Evolutionary conservation across 2,113 vertebrate species (phyloP).

Genomic region (Sander vitreus): DNA sequence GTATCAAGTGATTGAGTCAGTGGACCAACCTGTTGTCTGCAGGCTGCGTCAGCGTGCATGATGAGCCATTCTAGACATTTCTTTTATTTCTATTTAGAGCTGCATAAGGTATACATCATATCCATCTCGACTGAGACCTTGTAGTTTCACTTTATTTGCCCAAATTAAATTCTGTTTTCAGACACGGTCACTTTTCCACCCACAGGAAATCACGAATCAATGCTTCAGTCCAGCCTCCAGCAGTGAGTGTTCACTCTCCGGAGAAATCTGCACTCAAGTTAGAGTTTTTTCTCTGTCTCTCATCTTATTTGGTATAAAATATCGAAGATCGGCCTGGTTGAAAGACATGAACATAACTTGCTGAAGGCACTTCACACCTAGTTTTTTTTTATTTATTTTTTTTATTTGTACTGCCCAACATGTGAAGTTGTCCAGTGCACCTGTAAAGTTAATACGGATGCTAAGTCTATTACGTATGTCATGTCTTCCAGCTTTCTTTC

Average conservation of each 20-base stretch:
- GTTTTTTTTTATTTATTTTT: neutral
- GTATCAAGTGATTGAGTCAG: slow-evolving; percentile 44
- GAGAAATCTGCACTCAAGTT: slow-evolving; percentile 26
- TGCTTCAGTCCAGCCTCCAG: slow-evolving; percentile 23
- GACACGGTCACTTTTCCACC: slow-evolving; percentile 18
- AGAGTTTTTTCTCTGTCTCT: neutral
- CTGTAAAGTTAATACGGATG: slow-evolving; percentile 1
- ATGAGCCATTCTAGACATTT: neutral
- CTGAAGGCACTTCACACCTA: neutral
- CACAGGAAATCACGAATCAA: slow-evolving; percentile 35
- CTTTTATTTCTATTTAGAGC: neutral
- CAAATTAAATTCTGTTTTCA: slow-evolving; percentile 39
- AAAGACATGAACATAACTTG: neutral
- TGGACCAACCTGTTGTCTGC: slow-evolving; percentile 38
- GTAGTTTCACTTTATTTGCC: slow-evolving; percentile 34
- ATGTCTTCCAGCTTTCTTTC: neutral
- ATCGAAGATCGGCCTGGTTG: neutral
- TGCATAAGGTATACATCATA: neutral
- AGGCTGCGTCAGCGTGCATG: neutral
- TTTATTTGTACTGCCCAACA: neutral
- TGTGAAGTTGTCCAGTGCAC: too few relatives aligned
- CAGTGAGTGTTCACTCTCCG: slow-evolving; percentile 5
- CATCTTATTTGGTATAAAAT: neutral
- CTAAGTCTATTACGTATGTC: too few relatives aligned
- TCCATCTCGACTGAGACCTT: neutral